phyloP scores from a whole-genome alignment of 2,113 vertebrate species.

The Chionomys nivalis region DNA sequence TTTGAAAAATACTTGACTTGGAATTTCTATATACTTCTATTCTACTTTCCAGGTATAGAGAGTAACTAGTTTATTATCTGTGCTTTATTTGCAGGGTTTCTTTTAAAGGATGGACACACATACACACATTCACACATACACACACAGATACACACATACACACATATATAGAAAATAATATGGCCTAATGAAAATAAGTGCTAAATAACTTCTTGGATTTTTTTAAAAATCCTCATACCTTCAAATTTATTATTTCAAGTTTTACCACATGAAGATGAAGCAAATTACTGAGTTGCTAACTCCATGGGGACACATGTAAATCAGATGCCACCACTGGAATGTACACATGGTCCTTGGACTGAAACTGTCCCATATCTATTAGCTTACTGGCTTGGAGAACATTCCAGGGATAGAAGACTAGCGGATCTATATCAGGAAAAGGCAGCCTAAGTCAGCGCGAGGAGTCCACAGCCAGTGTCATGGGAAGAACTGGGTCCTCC shows the following conservation, averaged over 20 bases:
- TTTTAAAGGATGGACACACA: constrained; percentile 5
- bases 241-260: not conserved
- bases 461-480: not conserved
- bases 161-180: not conserved
- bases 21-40: constrained; percentile 15
- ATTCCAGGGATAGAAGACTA: not conserved
- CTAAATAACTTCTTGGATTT: constrained; percentile 7
- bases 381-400: not conserved
- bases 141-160: not conserved
- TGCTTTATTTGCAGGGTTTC: not conserved
- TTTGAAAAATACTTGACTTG: constrained; percentile 47
- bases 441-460: not conserved
- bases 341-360: not conserved
- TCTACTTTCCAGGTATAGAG: constrained; percentile 11
- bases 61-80: constrained; percentile 51
- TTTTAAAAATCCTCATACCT: not conserved
- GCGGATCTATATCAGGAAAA: not conserved
- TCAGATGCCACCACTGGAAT: not conserved
- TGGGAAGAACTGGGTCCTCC: not conserved
- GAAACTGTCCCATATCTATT: not conserved
- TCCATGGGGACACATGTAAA: not conserved
- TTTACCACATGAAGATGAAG: constrained; percentile 1
- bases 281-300: not conserved
- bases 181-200: constrained; percentile 6
- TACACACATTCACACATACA: not conserved